Evolutionary conservation across 2,113 vertebrate species (phyloP), one percentile per base, ranked within the genome.

Genomic region (Taxidea taxus): DNA sequence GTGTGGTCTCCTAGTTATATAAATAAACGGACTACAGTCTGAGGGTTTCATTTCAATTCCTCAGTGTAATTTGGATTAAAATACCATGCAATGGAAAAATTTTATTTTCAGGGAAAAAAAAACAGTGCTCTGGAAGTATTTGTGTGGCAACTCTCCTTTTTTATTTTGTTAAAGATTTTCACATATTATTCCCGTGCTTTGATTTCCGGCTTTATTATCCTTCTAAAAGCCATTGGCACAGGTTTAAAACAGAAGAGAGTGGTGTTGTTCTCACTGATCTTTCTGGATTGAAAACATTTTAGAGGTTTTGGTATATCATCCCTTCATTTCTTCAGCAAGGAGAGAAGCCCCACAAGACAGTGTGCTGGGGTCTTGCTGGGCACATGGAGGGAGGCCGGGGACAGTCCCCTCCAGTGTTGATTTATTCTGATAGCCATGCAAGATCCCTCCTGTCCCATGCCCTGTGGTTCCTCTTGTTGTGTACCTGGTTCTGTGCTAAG

Each of bases 61-160:
- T 75, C 12, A 34, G 80, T 34, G 83, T 84, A 91, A 95, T 89
- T 91, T 44, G 87, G 89, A 96, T 96, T 94, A 96, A 90, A 95
- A 81, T 49, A 80, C 29, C 23, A 49, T 39, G 56, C 60, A 39
- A 25, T 21, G 29, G 56, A 93, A 90, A 84, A 75, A 56, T 94
- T 74, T 90, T 34, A 87, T 88, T 89, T 92, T 84, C 86, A 62
- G 47, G 29, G 91, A 2, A 21, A 23, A 58, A 56, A 62, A 47
- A n/a, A 47, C 49, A 23, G 42, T 12, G 20, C 78, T 49, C 2
- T 74, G 23, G 68, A 90, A 51, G 34, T n/a, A 2, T 20, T 74
- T 87, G 29, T 39, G 60, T 75, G 49, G 23, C 27, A n/a, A 62
- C 80, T 56, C 68, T 44, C 2, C 29, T 42, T 60, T 64, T 31